Base-by-base conservation (phyloP, 2,113 vertebrate genomes). In the Campylorhamphus procurvoides region DNA sequence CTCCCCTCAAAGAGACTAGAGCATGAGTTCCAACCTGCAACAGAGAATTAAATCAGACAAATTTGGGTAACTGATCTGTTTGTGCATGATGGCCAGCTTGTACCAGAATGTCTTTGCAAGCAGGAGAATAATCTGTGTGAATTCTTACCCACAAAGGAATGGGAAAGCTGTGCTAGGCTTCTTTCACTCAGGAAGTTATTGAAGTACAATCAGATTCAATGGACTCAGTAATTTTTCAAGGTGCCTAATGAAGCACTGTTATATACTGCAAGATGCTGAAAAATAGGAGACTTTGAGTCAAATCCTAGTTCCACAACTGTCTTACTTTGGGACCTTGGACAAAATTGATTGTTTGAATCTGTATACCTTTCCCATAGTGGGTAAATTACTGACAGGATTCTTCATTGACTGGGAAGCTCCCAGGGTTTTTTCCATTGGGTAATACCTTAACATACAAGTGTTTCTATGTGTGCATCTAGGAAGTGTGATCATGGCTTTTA, bases 401-500 rank as follows among this genome's bases (percentile, higher is more conserved):
- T 63, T 37, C 55, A 64, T 17, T 58, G 28, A 78, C 2, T 72
- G 58, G n/a, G 67, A 91, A 1, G 8, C 39, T 91, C 53, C 8
- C 46, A 62, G 62, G 29, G 7, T 14, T 90, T 94, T 94, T 91
- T 77, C 42, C 46, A 68, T 18, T 50, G 33, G 58, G 29, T 60
- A n/a, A 42, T 85, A 94, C 74, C 62, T 94, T 83, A 58, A 59
- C 47, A 20, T 62, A 79, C 25, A 62, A 89, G 27, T 16, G 33
- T 91, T 96, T 91, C 78, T 76, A 47, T 90, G 46, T 33, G 13
- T 84, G 67, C 63, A 88, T 91, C 59, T 95, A 95, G 91, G 89
- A 97, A 94, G 84, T 93, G 64, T 67, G 90, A 94, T 96, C 52
- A 1, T 58, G 78, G 78, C 91, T 95, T 96, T 95, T 95, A 79